Base-by-base conservation (phyloP, 2,797 vertebrate genomes). In the Ataeniobius toweri region DNA sequence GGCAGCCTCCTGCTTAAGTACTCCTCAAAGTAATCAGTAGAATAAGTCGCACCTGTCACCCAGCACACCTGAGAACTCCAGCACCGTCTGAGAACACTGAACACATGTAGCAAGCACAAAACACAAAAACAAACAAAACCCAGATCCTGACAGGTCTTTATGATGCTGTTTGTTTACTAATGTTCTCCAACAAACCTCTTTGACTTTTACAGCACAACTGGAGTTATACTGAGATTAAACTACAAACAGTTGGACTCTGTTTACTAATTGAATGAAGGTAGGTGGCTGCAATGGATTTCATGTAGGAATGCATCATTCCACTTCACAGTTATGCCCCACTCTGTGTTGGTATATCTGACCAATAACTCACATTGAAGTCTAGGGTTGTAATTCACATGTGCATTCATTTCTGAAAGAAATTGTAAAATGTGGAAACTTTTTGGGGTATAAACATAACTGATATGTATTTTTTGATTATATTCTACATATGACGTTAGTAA, bases 401-500 rank as follows among this genome's bases (percentile, higher is more conserved):
- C 51, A 18, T 53, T 53, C 4, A 58, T 58, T 58, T 58, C 8
- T 3, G 3, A 22, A 10, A 58, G 8, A 12, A 58, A 26, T 53
- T 6, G 51, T 53, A 20, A 53, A 53, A 53, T 53, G 3, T 51
- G 12, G 50, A 56, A 56, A n/a, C 55, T 9, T 56, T 58, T 26
- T 58, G 24, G 26, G 28, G 46, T 61, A 41, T 55, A 22, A 31
- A n/a, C n/a, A 59, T 56, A 20, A 50, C 59, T 18, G 26, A 2
- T 55, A 48, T 14, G 2, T 3, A 51, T 44, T 58, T 51, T 16
- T 75, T 68, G 31, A 24, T 22, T 55, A 22, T 55, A 14, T 50
- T 63, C 22, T 55, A 31, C 24, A 58, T 61, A 26, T 61, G 28
- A 20, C 50, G 18, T 55, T 55, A 55, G 26, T 80, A 67, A 85